Evolutionary conservation across 2,888 invertebrate genomes (phyloP).

Genomic region (Ormyrus labotus): DNA sequence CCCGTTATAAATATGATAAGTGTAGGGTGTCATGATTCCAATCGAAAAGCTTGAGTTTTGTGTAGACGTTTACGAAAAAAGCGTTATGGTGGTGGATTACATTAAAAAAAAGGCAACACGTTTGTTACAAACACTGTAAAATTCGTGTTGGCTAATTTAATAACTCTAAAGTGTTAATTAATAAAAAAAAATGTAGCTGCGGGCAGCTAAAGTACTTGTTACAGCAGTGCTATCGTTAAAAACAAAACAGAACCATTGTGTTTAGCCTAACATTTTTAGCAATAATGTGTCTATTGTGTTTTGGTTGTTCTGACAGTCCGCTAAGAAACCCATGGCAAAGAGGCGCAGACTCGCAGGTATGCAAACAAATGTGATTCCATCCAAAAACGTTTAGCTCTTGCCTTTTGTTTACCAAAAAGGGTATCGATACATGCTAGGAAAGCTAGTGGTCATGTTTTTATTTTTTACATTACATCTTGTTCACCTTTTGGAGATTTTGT

Average conservation of each 20-base stretch:
- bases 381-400: constrained; percentile 56
- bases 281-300: constrained; percentile 63
- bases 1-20: constrained; percentile 33
- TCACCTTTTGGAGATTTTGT: constrained; percentile 41
- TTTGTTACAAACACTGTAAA: constrained; percentile 13
- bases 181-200: background rate
- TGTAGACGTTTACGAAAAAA: constrained; percentile 2
- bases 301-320: constrained; percentile 74
- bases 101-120: background rate
- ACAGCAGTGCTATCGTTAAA: constrained; percentile 53
- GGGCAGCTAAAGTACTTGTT: constrained; percentile 33
- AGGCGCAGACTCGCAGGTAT: constrained; percentile 75
- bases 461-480: constrained; percentile 52
- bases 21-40: background rate
- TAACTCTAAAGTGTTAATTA: background rate
- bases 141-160: background rate
- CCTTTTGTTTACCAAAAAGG: constrained; percentile 49
- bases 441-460: constrained; percentile 54
- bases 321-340: constrained; percentile 74
- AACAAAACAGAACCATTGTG: constrained; percentile 52
- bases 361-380: constrained; percentile 62
- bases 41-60: background rate
- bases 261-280: constrained; percentile 62
- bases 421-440: constrained; percentile 47
- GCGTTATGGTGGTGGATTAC: constrained; percentile 37